Evolutionary conservation across 2,113 vertebrate species (phyloP).

Genomic region (Cebus imitator): DNA sequence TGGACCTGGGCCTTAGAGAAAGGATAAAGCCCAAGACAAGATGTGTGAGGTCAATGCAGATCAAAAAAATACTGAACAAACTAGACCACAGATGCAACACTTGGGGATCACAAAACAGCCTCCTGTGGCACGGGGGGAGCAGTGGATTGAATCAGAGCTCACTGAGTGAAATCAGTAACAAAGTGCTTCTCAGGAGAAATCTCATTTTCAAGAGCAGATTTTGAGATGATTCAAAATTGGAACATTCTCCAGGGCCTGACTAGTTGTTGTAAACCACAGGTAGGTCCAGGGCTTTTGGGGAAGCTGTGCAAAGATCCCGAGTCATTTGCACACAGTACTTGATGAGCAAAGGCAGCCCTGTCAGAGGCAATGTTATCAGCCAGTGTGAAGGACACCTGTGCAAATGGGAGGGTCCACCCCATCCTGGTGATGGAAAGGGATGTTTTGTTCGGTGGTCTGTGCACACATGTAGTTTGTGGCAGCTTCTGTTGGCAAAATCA

Average conservation of each 20-base stretch:
- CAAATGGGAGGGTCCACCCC: neutral
- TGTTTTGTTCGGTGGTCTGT: neutral
- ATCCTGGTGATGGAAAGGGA: no score
- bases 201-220: neutral
- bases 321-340: neutral
- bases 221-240: neutral
- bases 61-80: neutral
- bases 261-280: neutral
- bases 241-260: neutral
- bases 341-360: neutral
- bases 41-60: accelerated
- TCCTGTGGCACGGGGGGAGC: neutral
- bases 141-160: neutral
- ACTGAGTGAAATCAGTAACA: neutral
- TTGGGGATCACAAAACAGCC: neutral
- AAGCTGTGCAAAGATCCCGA: neutral
- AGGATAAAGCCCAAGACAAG: neutral
- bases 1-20: accelerated
- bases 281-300: neutral
- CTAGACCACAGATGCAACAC: neutral
- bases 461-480: accelerated
- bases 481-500: neutral
- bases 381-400: neutral
- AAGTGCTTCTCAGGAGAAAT: neutral
- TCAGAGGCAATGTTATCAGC: neutral